Conservation (phyloP, 30 jellyfish, hydroid and myxozoan genomes). For the Mastigias papua region DNA sequence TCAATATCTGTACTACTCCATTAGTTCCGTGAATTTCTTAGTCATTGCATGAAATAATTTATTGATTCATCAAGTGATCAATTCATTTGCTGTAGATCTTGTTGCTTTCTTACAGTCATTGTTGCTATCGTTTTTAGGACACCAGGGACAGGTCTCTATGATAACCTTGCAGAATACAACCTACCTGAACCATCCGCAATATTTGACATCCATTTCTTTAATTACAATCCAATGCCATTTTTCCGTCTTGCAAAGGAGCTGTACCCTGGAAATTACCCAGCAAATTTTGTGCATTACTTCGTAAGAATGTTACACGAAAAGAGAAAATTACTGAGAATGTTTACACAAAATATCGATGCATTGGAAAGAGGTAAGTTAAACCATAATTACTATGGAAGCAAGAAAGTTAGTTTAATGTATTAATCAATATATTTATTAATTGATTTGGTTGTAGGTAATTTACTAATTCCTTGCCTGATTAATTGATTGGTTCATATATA, state of each 20-base stretch:
- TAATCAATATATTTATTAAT: too few species aligned
- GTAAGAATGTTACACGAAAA: conserved; percentile 66
- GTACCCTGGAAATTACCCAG: conserved; percentile 71
- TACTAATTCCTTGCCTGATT: too few species aligned
- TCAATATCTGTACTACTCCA: too few species aligned
- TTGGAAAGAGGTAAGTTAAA: conserved; percentile 76
- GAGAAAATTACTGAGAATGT: conserved; percentile 49
- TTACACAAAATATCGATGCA: conserved; percentile 86
- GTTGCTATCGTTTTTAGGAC: conserved; percentile 54
- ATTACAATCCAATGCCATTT: conserved; percentile 75
- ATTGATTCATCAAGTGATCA: neutral
- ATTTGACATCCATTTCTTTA: conserved; percentile 68
- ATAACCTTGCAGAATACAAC: conserved; percentile 73
- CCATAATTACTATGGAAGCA: too few species aligned
- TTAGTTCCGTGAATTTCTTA: too few species aligned
- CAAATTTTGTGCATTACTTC: conserved; percentile 77
- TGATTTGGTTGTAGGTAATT: too few species aligned
- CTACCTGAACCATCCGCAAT: conserved; percentile 79
- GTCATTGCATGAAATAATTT: too few species aligned
- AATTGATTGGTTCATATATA: too few species aligned
- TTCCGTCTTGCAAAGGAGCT: conserved; percentile 77
- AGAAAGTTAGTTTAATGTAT: too few species aligned
- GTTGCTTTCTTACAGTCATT: too few species aligned
- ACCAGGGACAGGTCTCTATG: conserved; percentile 80
- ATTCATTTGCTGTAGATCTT: neutral